phyloP scores from a whole-genome alignment of 2,797 vertebrate species.

The Urosaurus nigricauda region DNA sequence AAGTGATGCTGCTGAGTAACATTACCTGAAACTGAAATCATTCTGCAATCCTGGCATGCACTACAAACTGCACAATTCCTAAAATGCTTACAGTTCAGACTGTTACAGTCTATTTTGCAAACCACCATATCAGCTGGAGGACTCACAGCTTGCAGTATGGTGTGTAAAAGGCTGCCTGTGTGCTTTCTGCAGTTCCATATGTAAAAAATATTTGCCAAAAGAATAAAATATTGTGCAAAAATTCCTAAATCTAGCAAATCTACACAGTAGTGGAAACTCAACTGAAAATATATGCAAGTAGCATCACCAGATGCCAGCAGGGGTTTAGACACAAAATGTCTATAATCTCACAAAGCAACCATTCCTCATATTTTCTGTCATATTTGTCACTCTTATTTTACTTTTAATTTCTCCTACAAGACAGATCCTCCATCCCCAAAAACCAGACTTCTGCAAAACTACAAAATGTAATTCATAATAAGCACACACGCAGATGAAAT shows the following conservation, averaged over 20 bases:
- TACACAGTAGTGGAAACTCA: background rate
- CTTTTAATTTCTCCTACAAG: background rate
- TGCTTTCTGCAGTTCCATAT: background rate
- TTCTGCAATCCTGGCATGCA: slow-evolving; percentile 22
- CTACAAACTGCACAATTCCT: slow-evolving; percentile 19
- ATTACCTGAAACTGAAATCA: slow-evolving; percentile 2
- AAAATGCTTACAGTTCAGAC: slow-evolving; percentile 15
- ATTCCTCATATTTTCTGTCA: background rate
- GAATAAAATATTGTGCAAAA: background rate
- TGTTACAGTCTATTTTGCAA: background rate
- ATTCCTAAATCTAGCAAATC: background rate
- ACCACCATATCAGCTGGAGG: background rate
- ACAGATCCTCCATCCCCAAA: background rate
- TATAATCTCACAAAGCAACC: too few species aligned
- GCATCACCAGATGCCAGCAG: background rate
- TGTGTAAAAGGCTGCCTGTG: background rate
- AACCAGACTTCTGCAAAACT: background rate
- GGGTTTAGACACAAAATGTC: background rate
- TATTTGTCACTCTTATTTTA: background rate
- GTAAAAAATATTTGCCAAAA: background rate
- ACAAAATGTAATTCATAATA: background rate
- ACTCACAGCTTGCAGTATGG: background rate
- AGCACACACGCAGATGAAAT: background rate
- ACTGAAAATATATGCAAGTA: background rate
- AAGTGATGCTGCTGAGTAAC: background rate